Percentiles rank a stretch among this genome's conserved stretches.
Conservation (phyloP, 2,797 vertebrate species). For the Limosa lapponica region DNA sequence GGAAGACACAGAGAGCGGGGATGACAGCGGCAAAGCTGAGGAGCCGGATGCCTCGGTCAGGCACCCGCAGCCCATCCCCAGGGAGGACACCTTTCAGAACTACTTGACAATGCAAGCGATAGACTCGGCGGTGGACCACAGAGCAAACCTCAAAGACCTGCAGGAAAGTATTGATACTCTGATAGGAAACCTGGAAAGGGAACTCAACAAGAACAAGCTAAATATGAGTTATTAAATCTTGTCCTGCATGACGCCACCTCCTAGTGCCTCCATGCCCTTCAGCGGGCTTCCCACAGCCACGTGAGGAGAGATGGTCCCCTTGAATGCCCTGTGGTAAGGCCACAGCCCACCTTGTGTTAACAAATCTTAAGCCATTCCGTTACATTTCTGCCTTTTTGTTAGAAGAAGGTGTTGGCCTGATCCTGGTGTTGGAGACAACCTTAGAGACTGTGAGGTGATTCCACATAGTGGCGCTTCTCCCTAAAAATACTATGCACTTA, state of each 20-base stretch:
- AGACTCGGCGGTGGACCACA: slow-evolving; percentile 84
- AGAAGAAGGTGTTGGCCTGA: slow-evolving; percentile 80
- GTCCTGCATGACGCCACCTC: rapidly evolving
- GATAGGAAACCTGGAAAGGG: slow-evolving; percentile 95
- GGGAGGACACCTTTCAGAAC: slow-evolving; percentile 86
- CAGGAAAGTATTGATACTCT: slow-evolving; percentile 97
- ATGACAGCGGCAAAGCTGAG: slow-evolving; percentile 59
- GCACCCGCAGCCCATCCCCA: slow-evolving; percentile 52
- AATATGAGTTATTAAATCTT: slow-evolving; percentile 80
- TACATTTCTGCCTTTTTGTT: slow-evolving; percentile 74
- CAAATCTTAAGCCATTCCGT: slow-evolving; percentile 54
- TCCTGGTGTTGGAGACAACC: slow-evolving; percentile 77
- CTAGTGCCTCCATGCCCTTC: not conserved
- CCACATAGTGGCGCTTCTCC: not conserved
- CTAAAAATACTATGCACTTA: slow-evolving; percentile 81
- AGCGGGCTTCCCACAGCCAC: not conserved
- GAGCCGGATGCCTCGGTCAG: slow-evolving; percentile 57
- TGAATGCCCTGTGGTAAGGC: not conserved
- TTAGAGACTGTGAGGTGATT: not conserved
- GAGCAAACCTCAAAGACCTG: slow-evolving; percentile 93
- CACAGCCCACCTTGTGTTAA: not conserved
- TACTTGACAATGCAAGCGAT: slow-evolving; percentile 90
- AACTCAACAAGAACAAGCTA: slow-evolving; percentile 97
- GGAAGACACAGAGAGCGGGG: slow-evolving; percentile 79
- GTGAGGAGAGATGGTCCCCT: not conserved